Evolutionary conservation across 2,113 vertebrate genomes (phyloP).

Genomic region (Alethe diademata): DNA sequence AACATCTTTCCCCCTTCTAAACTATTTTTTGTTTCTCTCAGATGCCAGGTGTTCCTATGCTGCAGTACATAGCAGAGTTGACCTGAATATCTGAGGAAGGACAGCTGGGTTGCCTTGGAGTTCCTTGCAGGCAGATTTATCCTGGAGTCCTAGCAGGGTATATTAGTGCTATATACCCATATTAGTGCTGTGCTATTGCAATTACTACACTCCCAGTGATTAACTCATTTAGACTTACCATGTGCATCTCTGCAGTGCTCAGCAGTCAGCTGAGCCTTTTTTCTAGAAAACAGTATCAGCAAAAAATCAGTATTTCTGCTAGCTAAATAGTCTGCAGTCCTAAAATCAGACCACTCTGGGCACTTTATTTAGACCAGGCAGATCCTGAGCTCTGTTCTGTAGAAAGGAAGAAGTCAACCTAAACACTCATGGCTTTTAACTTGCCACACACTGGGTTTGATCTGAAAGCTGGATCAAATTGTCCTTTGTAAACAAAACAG

Average conservation of each 20-base stretch:
- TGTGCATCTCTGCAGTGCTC: background rate
- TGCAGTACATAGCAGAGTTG: background rate
- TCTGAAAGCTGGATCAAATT: background rate
- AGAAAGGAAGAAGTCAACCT: background rate
- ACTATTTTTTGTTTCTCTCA: background rate
- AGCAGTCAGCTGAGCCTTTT: background rate
- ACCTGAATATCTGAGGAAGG: background rate
- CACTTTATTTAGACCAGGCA: background rate
- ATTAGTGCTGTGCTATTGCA: background rate
- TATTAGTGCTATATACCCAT: background rate
- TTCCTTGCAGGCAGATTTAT: background rate
- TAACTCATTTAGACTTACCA: background rate
- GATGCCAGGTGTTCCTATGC: background rate
- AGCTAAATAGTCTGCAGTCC: background rate
- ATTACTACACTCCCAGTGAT: background rate
- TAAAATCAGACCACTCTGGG: background rate
- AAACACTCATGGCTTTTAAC: background rate
- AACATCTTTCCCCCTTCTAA: background rate
- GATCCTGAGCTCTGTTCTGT: background rate
- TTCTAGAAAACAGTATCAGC: background rate
- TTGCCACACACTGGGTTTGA: background rate
- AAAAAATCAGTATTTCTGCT: background rate
- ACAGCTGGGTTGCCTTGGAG: background rate
- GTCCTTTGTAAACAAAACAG: background rate
- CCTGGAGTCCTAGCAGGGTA: background rate